phyloP scores from a whole-genome alignment of 2,797 vertebrate genomes.

The Melanotaenia pygmaea region DNA sequence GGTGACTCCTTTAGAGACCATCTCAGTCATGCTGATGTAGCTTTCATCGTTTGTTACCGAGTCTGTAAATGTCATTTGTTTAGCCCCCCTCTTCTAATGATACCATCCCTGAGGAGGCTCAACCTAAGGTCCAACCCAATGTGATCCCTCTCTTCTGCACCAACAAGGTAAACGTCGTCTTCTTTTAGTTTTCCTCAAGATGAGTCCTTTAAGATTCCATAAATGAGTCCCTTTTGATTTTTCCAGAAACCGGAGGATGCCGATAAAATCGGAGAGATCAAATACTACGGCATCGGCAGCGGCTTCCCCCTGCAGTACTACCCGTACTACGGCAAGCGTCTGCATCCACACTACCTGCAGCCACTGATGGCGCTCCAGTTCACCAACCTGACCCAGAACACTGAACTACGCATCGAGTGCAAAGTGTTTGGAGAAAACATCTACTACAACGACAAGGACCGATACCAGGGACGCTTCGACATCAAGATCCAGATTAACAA shows the following conservation, averaged over 20 bases:
- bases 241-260: constrained; percentile 89
- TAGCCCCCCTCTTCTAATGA: constrained; percentile 87
- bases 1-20: too few relatives aligned
- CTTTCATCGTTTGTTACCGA: too few relatives aligned
- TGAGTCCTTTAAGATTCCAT: neutral
- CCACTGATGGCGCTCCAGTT: constrained; percentile 95
- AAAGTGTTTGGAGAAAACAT: constrained; percentile 93
- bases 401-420: constrained; percentile 92
- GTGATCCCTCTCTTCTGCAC: constrained; percentile 89
- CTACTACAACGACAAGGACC: constrained; percentile 94
- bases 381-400: constrained; percentile 89
- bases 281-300: constrained; percentile 86
- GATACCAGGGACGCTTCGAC: constrained; percentile 97
- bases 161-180: constrained; percentile 84
- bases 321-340: constrained; percentile 93
- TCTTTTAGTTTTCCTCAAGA: neutral
- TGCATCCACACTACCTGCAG: constrained; percentile 93
- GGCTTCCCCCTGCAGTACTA: constrained; percentile 97
- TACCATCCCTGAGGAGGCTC: constrained; percentile 79
- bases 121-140: constrained; percentile 81
- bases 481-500: constrained; percentile 89
- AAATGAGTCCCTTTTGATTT: too few relatives aligned
- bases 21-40: too few relatives aligned
- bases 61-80: neutral
- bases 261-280: constrained; percentile 85